Evolutionary conservation across 64 coral and sea anemone species (phyloP), one percentile per base, ranked within the genome.

Genomic region (Hydrozoanthus tunicans): DNA sequence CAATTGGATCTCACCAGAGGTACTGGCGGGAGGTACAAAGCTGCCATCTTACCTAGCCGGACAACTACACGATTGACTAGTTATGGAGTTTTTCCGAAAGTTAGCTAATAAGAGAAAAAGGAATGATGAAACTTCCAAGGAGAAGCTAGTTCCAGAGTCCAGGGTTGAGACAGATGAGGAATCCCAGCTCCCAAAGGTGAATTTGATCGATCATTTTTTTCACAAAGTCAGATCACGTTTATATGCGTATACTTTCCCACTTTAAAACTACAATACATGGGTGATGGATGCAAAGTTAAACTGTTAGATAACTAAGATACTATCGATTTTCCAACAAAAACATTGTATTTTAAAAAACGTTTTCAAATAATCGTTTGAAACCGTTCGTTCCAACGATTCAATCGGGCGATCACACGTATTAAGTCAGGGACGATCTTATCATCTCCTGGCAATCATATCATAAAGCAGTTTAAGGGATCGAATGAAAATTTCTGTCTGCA

Each of bases 11-110:
- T 17, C 6, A 14, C 58, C 78, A 57, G 55, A 17, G 3, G n/a
- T 59, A 27, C 57, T 80, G n/a, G 78, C 78, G 78, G 78, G 78
- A 80, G 57, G 59, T 9, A 56, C 76, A 14, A 78, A 14, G 17
- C 71, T 74, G 26, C 71, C 76, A 78, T 53, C 51, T 78, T 54
- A 52, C 52, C 74, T 4, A 4, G 3, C 1, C 4, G 10, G 14
- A 63, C 61, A 63, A 63, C 8, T 9, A 27, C 10, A 26, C 27
- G 32, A 43, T 4, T 20, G 11, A 78, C 5, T 23, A 17, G 14
- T 4, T 20, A 80, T 58, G 53, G 57, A 25, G 9, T 59, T 59
- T 80, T 24, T 60, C 20, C 15, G 59, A 26, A 80, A 23, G n/a
- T 1, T 24, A 1, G 23, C 56, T 58, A 79, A 79, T 7, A 58